Evolutionary conservation across 2,113 vertebrate genomes (phyloP).

Genomic region (Urocynchramus pylzowi): DNA sequence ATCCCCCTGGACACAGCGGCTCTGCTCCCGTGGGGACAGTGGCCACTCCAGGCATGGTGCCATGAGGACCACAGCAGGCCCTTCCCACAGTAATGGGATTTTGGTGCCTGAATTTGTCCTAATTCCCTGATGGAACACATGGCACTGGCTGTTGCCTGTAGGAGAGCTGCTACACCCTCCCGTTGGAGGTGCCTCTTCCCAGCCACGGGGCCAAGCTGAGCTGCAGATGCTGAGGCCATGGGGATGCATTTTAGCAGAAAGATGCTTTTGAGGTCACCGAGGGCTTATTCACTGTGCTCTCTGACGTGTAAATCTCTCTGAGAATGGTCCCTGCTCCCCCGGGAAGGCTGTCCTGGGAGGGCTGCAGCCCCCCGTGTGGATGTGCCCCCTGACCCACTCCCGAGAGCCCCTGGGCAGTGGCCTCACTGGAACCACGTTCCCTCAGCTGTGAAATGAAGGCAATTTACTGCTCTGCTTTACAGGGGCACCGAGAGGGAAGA

Average conservation of each 20-base stretch:
- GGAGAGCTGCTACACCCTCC: background rate
- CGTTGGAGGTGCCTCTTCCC: background rate
- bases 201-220: background rate
- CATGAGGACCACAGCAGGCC: background rate
- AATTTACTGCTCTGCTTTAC: background rate
- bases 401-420: background rate
- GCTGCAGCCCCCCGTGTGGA: background rate
- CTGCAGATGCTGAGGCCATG: background rate
- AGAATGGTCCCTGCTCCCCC: background rate
- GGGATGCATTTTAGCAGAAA: background rate
- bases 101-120: background rate
- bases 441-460: conserved; percentile 10
- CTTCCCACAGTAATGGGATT: background rate
- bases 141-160: background rate
- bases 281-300: background rate
- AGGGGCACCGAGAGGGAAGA: background rate
- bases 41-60: accelerated
- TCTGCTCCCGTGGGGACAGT: accelerated
- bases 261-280: background rate
- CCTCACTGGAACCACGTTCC: background rate
- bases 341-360: background rate
- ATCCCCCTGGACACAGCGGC: background rate
- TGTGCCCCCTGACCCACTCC: background rate
- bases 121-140: accelerated
- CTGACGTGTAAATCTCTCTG: background rate